Evolutionary conservation across 2,113 vertebrate species (phyloP), one percentile per base, ranked within the genome.

Genomic region (Spermophilus dauricus): DNA sequence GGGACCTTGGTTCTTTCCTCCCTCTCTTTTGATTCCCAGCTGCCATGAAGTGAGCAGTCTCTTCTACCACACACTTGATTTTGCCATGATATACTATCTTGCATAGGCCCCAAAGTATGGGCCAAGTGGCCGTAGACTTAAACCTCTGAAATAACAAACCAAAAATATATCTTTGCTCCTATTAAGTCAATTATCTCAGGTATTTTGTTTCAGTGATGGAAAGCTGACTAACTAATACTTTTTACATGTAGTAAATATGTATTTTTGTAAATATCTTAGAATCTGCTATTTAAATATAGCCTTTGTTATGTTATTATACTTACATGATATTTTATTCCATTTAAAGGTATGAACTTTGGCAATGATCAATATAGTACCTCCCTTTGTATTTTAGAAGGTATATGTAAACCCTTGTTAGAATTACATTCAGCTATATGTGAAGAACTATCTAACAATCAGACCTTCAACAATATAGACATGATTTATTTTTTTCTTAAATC

Each of bases 371-470:
- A 84, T 39, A 5, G 26, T 70, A 82, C 73, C 28, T 56, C 75
- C n/a, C 39, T 53, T 26, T 53, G 30, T 24, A 14, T 26, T 88
- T 58, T 48, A 93, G 77, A 93, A 56, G 51, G 3, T 2, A 5
- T n/a, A 11, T 12, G 18, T 3, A 63, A 80, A 91, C 22, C 9
- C 77, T 58, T 67, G 61, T 87, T 88, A 78, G 69, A 82, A 87
- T 85, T 39, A 28, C n/a, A 39, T 85, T 63, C 58, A 76, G 56
- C 30, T 48, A 8, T 30, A 32, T 26, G 42, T 30, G 77, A 93
- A 93, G 51, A 92, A 86, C 65, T 18, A 80, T 37, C 81, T 86
- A 92, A 65, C 65, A 82, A 78, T 34, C 73, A 39, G 39, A 51
- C 10, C 0, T 48, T 84, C 67, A 56, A 69, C 22, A 48, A 86